A percentile compares a stretch with the other conserved stretches of the same genome.
Evolutionary conservation across 2,113 vertebrate genomes (phyloP).

Genomic region (Ictalurus punctatus): DNA sequence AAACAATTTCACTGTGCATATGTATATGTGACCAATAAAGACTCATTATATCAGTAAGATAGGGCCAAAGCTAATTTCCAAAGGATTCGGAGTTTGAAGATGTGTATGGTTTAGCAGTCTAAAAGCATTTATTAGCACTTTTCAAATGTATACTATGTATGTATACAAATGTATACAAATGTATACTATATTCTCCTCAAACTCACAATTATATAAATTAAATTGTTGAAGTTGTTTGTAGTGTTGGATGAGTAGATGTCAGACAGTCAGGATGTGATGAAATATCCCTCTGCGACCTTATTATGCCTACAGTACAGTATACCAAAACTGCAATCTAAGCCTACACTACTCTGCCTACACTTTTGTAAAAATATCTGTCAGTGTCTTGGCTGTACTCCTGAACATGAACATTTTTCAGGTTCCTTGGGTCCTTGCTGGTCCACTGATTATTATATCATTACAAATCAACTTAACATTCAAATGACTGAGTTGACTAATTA

Average conservation of each 20-base stretch:
- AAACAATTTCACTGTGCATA: too few relatives aligned
- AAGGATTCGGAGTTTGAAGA: neutral
- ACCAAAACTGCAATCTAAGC: neutral
- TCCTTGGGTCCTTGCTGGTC: neutral
- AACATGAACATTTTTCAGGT: neutral
- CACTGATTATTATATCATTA: neutral
- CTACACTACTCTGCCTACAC: neutral
- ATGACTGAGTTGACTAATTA: neutral
- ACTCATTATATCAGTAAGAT: too few relatives aligned
- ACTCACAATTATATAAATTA: neutral
- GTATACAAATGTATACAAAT: too few relatives aligned
- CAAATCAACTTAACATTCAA: neutral
- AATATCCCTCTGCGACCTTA: neutral
- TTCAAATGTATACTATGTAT: too few relatives aligned
- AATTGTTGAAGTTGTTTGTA: neutral
- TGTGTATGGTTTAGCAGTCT: too few relatives aligned
- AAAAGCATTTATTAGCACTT: neutral
- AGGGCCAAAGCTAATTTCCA: neutral
- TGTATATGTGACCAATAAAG: too few relatives aligned
- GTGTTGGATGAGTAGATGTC: neutral
- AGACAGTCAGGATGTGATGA: neutral
- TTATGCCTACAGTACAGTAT: constrained; percentile 3
- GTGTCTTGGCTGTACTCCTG: neutral
- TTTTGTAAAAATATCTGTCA: neutral
- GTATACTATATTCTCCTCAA: too few relatives aligned